These are phyloP conservation scores for Pelobates cultripes DNA, from an alignment of 2,797 vertebrate genomes.

Conservation along the genomic window DNA sequence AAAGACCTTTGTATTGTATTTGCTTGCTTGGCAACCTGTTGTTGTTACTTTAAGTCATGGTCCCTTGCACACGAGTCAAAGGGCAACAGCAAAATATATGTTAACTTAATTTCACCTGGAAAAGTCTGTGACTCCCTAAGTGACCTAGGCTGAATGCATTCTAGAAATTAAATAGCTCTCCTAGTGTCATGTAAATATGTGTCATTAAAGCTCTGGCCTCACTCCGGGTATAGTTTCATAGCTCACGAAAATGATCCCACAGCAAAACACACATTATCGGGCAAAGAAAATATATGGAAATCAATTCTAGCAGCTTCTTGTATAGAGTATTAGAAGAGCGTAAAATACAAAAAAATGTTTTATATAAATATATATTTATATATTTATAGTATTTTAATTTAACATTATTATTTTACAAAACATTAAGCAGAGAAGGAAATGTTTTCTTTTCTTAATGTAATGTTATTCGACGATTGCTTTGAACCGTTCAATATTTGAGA, in stretches of 20 bases:
- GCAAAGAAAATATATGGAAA: slow-evolving; percentile 49
- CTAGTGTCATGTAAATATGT: slow-evolving; percentile 53
- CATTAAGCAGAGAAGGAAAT: not conserved
- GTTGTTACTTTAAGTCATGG: slow-evolving; percentile 19
- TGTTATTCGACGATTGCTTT: slow-evolving; percentile 38
- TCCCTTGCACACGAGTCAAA: slow-evolving; percentile 19
- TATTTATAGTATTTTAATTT: slow-evolving; percentile 22
- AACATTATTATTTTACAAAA: not conserved
- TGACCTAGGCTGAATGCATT: slow-evolving; percentile 44
- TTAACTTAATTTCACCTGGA: slow-evolving; percentile 32
- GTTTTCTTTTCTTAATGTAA: not conserved
- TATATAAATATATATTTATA: not conserved
- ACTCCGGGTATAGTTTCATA: slow-evolving; percentile 44
- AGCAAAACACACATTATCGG: slow-evolving; percentile 45
- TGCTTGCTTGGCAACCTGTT: not conserved
- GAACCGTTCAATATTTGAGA: slow-evolving; percentile 57
- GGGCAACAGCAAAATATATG: slow-evolving; percentile 37
- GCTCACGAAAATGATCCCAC: slow-evolving; percentile 37
- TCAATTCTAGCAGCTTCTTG: slow-evolving; percentile 9
- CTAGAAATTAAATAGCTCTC: slow-evolving; percentile 39
- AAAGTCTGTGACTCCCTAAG: slow-evolving; percentile 16
- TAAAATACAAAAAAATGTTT: not conserved
- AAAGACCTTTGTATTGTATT: not conserved
- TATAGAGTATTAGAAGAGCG: not conserved
- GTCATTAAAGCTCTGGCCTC: slow-evolving; percentile 49